phyloP scores from a whole-genome alignment of 2,113 vertebrate species.

The Delphinus delphis region DNA sequence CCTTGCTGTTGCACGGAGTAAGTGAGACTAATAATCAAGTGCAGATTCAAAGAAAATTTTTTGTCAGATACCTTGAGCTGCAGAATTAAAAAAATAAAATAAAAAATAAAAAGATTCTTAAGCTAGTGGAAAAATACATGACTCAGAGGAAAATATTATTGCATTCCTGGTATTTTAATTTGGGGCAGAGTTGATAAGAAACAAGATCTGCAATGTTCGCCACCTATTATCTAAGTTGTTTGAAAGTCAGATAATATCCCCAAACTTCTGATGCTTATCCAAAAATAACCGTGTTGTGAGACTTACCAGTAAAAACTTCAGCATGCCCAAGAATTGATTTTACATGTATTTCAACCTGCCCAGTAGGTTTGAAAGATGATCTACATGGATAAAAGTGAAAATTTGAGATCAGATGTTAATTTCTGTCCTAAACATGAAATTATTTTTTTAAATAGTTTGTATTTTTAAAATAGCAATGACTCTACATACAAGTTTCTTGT shows the following conservation, averaged over 20 bases:
- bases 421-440: neutral
- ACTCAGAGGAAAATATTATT: constrained; percentile 73
- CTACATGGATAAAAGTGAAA: neutral
- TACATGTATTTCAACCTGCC: neutral
- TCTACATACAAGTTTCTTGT: neutral
- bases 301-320: neutral
- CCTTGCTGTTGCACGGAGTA: constrained; percentile 73
- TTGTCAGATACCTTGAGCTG: constrained; percentile 21
- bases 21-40: constrained; percentile 74
- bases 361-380: neutral
- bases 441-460: neutral
- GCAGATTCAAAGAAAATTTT: constrained; percentile 55
- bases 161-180: constrained; percentile 64
- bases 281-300: constrained; percentile 49
- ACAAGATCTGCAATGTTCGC: constrained; percentile 42
- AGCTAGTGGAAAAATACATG: constrained; percentile 65
- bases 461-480: neutral
- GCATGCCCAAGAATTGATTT: neutral
- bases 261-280: constrained; percentile 56
- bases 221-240: constrained; percentile 61
- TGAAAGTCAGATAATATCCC: constrained; percentile 57
- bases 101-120: neutral
- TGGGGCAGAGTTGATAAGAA: constrained; percentile 56
- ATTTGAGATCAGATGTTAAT: neutral
- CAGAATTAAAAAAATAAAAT: constrained; percentile 38